Conservation (phyloP, 1,140 invertebrate species). For the Notospermus geniculatus region DNA sequence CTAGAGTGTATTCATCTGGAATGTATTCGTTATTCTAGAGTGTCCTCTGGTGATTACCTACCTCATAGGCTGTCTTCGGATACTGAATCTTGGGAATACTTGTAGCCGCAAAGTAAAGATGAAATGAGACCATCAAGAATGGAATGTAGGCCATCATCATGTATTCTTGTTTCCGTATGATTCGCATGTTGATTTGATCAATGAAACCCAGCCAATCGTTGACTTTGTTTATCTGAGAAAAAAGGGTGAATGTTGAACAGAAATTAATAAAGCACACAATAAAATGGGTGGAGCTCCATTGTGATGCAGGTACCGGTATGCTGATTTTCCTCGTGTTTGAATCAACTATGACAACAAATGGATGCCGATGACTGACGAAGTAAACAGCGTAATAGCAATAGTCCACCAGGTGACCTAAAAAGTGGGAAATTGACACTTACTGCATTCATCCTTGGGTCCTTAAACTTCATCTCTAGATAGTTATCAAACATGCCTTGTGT, state of each 20-base stretch:
- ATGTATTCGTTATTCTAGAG: no score
- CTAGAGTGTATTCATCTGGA: no score
- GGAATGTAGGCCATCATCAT: conserved; percentile 74
- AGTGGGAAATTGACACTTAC: no score
- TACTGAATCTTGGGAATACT: conserved; percentile 72
- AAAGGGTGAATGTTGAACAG: no score
- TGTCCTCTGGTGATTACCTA: conserved; percentile 51
- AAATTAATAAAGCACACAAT: no score
- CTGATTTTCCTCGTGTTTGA: no score
- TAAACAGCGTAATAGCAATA: no score
- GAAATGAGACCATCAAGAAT: conserved; percentile 75
- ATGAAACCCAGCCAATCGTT: conserved; percentile 78
- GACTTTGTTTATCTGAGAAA: conserved; percentile 62
- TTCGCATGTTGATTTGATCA: conserved; percentile 69
- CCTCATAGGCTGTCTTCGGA: conserved; percentile 74
- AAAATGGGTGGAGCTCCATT: no score
- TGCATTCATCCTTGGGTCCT: conserved; percentile 67
- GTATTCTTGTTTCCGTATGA: conserved; percentile 74
- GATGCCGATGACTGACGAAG: no score
- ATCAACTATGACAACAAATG: no score
- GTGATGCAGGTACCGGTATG: no score
- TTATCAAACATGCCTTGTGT: conserved; percentile 86
- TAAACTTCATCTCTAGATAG: conserved; percentile 71
- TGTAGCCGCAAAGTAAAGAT: conserved; percentile 72
- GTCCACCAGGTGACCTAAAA: no score